These are phyloP conservation scores for Dioctria linearis DNA, from an alignment of 2,888 invertebrate genomes.

Conservation along the genomic window DNA sequence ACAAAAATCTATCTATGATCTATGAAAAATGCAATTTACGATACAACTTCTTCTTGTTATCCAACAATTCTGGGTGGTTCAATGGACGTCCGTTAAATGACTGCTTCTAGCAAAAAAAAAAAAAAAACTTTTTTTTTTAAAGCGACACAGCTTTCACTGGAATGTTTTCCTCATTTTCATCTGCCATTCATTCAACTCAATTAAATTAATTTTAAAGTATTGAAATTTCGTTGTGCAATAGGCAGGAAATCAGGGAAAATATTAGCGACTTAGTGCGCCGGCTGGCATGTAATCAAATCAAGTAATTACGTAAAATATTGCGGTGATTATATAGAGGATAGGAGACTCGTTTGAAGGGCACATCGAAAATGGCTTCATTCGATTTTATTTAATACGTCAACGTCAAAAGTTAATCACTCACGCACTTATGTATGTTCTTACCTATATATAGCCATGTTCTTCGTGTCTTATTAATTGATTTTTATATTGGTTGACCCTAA, in stretches of 20 bases:
- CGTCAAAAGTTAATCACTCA: too few relatives aligned
- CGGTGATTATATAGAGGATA: background rate
- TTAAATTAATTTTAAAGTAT: background rate
- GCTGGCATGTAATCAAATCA: background rate
- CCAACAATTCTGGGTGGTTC: slow-evolving; percentile 14
- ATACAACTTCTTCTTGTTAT: background rate
- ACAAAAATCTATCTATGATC: background rate
- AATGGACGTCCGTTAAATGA: background rate
- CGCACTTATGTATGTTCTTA: too few relatives aligned
- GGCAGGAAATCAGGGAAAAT: background rate
- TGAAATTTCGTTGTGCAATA: background rate
- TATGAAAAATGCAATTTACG: background rate
- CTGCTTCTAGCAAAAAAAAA: background rate
- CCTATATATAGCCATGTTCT: too few relatives aligned
- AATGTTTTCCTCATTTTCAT: slow-evolving; percentile 21
- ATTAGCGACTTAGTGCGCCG: background rate
- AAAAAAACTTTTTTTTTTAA: slow-evolving; percentile 1
- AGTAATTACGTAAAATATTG: background rate
- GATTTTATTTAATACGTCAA: too few relatives aligned
- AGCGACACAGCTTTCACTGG: slow-evolving; percentile 8
- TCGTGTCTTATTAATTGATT: too few relatives aligned
- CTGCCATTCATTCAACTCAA: background rate
- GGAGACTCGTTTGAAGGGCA: background rate
- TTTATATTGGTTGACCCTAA: too few relatives aligned
- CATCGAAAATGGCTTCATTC: background rate